phyloP scores from a whole-genome alignment of 2,888 invertebrate species.

The Drosophila anomalata region DNA sequence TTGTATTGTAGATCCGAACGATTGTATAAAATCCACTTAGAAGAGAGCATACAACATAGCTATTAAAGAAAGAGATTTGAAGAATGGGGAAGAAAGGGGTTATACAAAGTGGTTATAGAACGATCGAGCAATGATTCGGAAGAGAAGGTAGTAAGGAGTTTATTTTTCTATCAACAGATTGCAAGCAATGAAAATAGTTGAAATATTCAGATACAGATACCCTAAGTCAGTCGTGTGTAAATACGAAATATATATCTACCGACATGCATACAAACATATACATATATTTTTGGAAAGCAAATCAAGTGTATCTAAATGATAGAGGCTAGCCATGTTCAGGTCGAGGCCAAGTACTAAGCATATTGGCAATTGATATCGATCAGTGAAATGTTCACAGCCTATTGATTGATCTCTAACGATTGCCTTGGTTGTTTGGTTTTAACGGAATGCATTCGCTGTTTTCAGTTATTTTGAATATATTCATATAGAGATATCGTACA shows the following conservation, averaged over 20 bases:
- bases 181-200: constrained; percentile 50
- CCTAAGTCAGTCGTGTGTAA: constrained; percentile 46
- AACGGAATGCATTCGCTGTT: constrained; percentile 40
- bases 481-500: constrained; percentile 50
- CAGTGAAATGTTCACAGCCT: constrained; percentile 53
- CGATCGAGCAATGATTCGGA: neutral
- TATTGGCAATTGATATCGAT: constrained; percentile 29
- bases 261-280: constrained; percentile 40
- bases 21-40: constrained; percentile 42
- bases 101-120: constrained; percentile 18
- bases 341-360: constrained; percentile 37
- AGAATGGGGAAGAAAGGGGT: constrained; percentile 20
- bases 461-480: constrained; percentile 29
- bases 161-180: constrained; percentile 69
- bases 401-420: constrained; percentile 26
- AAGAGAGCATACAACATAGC: constrained; percentile 29
- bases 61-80: constrained; percentile 17
- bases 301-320: constrained; percentile 31
- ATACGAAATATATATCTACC: constrained; percentile 44
- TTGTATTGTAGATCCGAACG: constrained; percentile 35
- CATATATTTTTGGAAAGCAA: constrained; percentile 63
- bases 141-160: constrained; percentile 39
- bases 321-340: constrained; percentile 22
- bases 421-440: constrained; percentile 35
- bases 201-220: constrained; percentile 40